These are phyloP conservation scores for Callochromis pleurospilus DNA, from an alignment of 2,113 vertebrate genomes.

Conservation along the genomic window DNA sequence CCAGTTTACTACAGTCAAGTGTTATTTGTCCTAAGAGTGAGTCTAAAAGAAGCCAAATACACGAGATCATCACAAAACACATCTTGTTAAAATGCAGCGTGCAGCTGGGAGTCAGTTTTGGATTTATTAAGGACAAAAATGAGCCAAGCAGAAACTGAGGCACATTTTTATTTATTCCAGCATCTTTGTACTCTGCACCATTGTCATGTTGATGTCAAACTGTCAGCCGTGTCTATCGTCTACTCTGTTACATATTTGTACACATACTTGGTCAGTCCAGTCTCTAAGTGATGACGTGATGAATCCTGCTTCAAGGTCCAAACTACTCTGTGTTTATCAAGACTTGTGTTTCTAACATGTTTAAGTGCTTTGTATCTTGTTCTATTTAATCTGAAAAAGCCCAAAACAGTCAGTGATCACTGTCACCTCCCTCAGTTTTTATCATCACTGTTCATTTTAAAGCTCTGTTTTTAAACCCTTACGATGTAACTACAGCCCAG, in stretches of 20 bases:
- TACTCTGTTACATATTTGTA: neutral
- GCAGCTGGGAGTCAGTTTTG: neutral
- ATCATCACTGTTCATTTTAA: neutral
- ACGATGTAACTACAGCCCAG: rapidly evolving
- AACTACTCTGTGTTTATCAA: neutral
- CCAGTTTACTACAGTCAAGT: neutral
- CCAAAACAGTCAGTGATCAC: neutral
- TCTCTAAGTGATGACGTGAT: neutral
- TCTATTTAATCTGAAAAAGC: neutral
- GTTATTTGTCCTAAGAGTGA: neutral
- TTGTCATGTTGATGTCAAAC: neutral
- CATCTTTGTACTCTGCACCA: neutral
- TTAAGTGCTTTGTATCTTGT: rapidly evolving
- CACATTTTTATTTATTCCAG: neutral
- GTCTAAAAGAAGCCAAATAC: neutral
- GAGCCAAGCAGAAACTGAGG: neutral
- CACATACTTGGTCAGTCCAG: neutral
- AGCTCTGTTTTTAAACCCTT: neutral
- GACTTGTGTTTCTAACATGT: neutral
- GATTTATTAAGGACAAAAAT: neutral
- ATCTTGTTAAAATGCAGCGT: neutral
- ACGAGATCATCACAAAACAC: neutral
- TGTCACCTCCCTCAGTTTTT: neutral
- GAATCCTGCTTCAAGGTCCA: neutral
- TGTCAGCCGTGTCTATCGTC: neutral